A percentile compares a stretch with the other conserved stretches of the same genome.
These are phyloP conservation scores for Blennius ocellaris DNA, from an alignment of 2,113 vertebrate species.

Conservation along the genomic window DNA sequence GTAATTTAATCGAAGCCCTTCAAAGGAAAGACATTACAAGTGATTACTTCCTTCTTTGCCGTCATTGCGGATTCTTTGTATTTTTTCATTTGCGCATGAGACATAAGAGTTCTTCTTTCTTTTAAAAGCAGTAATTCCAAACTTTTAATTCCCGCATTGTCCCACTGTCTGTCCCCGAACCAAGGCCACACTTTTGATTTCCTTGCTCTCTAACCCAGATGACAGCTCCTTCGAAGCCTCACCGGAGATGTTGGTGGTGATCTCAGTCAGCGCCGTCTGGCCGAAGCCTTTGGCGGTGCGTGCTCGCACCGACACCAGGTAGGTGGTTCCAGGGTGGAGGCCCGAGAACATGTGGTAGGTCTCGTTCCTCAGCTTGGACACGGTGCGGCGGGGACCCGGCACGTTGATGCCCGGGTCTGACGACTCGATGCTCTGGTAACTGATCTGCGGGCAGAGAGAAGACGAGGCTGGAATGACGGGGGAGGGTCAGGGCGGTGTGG, in stretches of 20 bases:
- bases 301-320: constrained; percentile 94
- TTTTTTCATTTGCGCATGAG: background rate
- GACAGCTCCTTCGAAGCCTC: constrained; percentile 3
- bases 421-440: constrained; percentile 96
- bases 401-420: constrained; percentile 92
- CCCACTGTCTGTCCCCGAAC: no score
- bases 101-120: background rate
- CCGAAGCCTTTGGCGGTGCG: constrained; percentile 94
- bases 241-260: constrained; percentile 99
- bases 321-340: constrained; percentile 95
- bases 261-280: constrained; percentile 91
- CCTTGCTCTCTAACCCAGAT: no score
- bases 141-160: background rate
- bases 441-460: constrained; percentile 84
- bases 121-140: background rate
- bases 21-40: constrained; percentile 10
- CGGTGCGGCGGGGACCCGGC: constrained; percentile 90
- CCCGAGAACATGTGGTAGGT: constrained; percentile 97
- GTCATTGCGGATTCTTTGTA: background rate
- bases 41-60: constrained; percentile 5
- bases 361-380: constrained; percentile 95
- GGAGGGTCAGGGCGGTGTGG: no score
- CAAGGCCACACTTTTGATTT: no score
- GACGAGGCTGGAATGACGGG: no score
- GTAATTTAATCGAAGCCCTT: constrained; percentile 39